Conservation (phyloP, 1,140 invertebrate species). For the Battus philenor region DNA sequence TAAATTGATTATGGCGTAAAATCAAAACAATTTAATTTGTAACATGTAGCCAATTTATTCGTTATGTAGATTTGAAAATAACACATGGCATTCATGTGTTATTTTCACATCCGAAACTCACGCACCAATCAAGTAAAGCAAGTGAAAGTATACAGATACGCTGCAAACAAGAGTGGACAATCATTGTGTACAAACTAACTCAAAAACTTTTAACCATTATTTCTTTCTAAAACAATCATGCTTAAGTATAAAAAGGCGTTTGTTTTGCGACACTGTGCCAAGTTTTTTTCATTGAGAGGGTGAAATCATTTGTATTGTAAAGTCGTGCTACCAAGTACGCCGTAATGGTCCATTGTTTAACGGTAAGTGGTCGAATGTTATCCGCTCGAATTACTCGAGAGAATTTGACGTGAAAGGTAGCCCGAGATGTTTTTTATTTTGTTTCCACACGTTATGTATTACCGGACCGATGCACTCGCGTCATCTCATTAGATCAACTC, state of each 20-base stretch:
- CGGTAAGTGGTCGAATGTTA: conserved; percentile 14
- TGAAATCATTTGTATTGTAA: conserved; percentile 13
- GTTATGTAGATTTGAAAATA: no score
- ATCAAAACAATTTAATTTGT: no score
- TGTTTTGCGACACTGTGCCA: conserved; percentile 3
- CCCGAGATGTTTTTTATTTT: conserved; percentile 4
- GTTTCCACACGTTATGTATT: not conserved
- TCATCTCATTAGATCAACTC: no score
- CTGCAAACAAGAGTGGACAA: conserved; percentile 15
- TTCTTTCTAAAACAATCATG: conserved; percentile 2
- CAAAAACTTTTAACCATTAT: conserved; percentile 8
- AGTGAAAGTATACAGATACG: conserved; percentile 17
- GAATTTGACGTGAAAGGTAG: conserved; percentile 12
- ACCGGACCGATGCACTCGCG: not conserved
- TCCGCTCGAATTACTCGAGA: conserved; percentile 7
- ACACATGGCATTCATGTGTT: no score
- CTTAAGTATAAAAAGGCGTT: conserved; percentile 3
- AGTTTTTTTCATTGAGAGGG: conserved; percentile 3
- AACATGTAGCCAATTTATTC: no score
- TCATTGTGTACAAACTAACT: conserved; percentile 8
- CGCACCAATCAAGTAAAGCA: conserved; percentile 10
- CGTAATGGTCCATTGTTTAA: conserved; percentile 15
- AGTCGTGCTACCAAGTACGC: no score
- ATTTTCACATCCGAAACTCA: no score
- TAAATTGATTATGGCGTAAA: no score